phyloP scores from a whole-genome alignment of 2,113 vertebrate genomes.

The Brienomyrus longianalis region DNA sequence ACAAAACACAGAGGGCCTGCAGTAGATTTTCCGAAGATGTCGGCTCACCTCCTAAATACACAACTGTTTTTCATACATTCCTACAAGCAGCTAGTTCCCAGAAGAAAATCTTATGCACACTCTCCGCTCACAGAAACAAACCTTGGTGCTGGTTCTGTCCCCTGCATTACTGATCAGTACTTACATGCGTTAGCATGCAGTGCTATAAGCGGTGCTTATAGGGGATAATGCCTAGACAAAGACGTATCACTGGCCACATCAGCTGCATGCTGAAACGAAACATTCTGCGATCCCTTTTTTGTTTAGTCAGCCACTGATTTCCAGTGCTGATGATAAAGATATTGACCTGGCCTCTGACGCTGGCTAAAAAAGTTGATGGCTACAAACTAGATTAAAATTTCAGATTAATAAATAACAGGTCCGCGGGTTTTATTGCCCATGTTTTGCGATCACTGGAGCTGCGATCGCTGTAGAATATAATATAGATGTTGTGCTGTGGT shows the following conservation, averaged over 20 bases:
- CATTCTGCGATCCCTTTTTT: neutral
- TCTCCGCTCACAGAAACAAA: neutral
- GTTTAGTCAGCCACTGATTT: neutral
- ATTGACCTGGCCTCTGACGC: neutral
- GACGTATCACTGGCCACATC: neutral
- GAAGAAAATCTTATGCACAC: neutral
- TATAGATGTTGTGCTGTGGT: neutral
- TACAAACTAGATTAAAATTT: neutral
- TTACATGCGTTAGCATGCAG: constrained; percentile 1
- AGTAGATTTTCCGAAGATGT: neutral
- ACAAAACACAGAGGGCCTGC: neutral
- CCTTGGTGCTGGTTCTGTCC: neutral
- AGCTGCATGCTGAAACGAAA: neutral
- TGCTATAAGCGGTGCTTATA: neutral
- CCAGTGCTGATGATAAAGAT: neutral
- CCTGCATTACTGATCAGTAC: neutral
- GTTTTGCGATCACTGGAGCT: neutral
- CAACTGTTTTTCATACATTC: neutral
- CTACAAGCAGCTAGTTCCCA: neutral
- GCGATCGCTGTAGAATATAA: neutral
- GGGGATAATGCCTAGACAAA: neutral
- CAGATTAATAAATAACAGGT: neutral
- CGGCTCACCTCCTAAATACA: neutral
- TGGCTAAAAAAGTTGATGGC: neutral
- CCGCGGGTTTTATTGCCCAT: neutral